Base-by-base conservation (phyloP, 2,888 invertebrate species). In the Drymonia ruficornis region DNA sequence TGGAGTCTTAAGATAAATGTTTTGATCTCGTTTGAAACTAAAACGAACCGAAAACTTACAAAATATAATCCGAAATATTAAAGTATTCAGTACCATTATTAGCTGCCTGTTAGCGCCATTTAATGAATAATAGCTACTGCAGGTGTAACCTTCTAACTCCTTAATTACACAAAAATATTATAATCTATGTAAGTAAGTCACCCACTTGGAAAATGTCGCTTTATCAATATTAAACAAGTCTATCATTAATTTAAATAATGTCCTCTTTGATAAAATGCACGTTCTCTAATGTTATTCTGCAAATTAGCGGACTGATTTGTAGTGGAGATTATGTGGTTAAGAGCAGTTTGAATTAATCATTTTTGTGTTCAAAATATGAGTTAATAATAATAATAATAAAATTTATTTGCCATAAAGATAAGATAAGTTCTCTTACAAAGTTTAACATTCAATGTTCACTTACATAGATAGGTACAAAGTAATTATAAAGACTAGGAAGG, bases 171-270 rank as follows among this genome's bases (percentile, higher is more conserved):
- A 56, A 49, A 55, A 65, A 60, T 53, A 40, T 8, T 40, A 43
- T 60, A 67, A 71, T 70, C 38, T 65, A 72, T 71, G 68, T 60
- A 72, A 71, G 67, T 71, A 73, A 74, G 73, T 59, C 73, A 71
- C 62, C 64, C 59, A 66, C 56, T 66, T 67, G 48, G 29, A 49
- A 44, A 42, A 44, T 28, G 46, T 44, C 42, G 42, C 50, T 23
- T 34, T 46, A 49, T 34, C 38, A 56, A 61, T 65, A 55, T 51
- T 56, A 50, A 63, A 15, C 50, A 55, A 50, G 40, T 16, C 12
- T 18, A 49, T 40, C 56, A 61, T 56, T 47, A 52, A 46, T 19
- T 13, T 16, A 36, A 23, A 48, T 53, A 49, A 42, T 49, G 28
- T 13, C 50, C 42, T 19, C 0, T 43, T 40, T 38, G 40, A 43